Evolutionary conservation across 2,113 vertebrate genomes (phyloP).

Genomic region (Lepidothrix coronata): DNA sequence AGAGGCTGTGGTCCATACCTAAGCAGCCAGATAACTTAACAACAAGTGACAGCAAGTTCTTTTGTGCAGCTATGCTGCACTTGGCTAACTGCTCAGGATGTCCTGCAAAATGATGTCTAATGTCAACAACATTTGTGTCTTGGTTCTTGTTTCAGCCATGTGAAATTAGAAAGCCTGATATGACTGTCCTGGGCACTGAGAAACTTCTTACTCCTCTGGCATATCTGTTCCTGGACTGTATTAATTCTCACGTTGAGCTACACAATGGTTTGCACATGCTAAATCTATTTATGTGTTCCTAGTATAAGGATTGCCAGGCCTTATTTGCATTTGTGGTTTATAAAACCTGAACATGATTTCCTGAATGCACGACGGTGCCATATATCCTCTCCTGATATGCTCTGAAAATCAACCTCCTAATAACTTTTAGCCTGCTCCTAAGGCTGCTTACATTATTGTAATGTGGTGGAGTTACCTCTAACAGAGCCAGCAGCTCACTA

Average conservation of each 20-base stretch:
- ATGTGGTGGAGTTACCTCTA: neutral
- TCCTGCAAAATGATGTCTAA: neutral
- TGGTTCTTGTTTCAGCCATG: neutral
- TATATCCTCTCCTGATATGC: neutral
- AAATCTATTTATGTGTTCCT: neutral
- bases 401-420: neutral
- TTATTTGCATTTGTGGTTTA: conserved; percentile 44
- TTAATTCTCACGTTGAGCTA: neutral
- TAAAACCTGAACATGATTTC: conserved; percentile 7
- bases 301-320: neutral
- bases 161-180: neutral
- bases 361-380: neutral
- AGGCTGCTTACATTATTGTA: neutral
- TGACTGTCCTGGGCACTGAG: neutral
- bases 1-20: neutral
- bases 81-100: neutral
- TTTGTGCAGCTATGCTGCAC: neutral
- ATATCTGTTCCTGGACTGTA: neutral
- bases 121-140: neutral
- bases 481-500: neutral
- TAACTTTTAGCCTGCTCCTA: neutral
- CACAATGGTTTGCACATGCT: neutral
- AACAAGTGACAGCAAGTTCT: neutral
- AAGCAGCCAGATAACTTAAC: neutral
- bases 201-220: neutral